Evolutionary conservation across 37 sponge, comb jelly and placozoan species (phyloP), one percentile per base, ranked within the genome.

Genomic region (Mnemiopsis leidyi): DNA sequence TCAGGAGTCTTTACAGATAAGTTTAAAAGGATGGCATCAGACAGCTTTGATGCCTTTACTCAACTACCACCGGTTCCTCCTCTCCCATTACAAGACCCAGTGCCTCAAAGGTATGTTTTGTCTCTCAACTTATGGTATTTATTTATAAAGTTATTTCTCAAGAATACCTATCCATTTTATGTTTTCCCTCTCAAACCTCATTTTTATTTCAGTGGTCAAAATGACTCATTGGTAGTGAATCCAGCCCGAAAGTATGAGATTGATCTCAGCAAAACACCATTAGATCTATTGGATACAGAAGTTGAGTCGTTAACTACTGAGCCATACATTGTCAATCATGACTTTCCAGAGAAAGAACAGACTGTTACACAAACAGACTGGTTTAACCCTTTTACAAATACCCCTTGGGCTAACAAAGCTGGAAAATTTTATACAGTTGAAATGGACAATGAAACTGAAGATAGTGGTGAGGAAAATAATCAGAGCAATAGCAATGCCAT

Each of bases 31-130:
- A 77, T 77, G 79, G 79, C 79, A 16, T 33, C 79, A 31, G 35
- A 32, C 32, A 32, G 79, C 18, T 85, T 39, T 85, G 90, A 85
- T 85, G 90, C 90, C 39, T 85, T 85, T 28, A 85, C 90, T 3
- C 18, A 85, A 37, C 36, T 23, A 7, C 90, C 90, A 16, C 90
- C 90, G 18, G 90, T 85, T 1, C 90, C 90, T 39, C 90, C 90
- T 28, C n/a, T 85, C 13, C 48, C 48, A n/a, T 13, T 20, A 31
- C 32, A 2, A 77, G 90, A 32, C 20, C 48, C 25, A 39, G 29
- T 40, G 9, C 40, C 23, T 39, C 24, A 39, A 0, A 85, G 90
- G 90, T 85, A 39, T n/a, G 38, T 20, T 67, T 67, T 67, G 20
- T 67, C 68, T 67, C 68, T 67, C 68, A 13, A 13, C 20, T 20